Evolutionary conservation across 2,113 vertebrate species (phyloP), one percentile per base, ranked within the genome.

Genomic region (Cynoglossus semilaevis): DNA sequence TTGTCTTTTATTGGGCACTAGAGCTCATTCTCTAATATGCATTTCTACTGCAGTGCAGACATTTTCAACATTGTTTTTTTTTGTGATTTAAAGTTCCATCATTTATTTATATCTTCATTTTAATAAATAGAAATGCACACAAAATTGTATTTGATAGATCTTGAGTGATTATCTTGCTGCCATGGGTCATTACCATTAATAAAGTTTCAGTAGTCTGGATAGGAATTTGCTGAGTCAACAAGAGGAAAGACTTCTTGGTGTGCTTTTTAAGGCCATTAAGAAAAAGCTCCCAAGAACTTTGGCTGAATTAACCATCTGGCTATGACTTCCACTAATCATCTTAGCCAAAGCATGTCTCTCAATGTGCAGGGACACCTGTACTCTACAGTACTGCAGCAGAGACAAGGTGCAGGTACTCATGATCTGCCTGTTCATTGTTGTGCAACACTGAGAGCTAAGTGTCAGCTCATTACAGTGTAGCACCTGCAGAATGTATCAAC

Each of bases 311-410:
- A 79, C 73, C 55, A 35, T 8, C n/a, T 71, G 80, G 84, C 88
- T 88, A 88, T 89, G 80, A 84, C 84, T 84, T 76, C 64, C 46
- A 74, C 70, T 91, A 90, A 91, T 90, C 88, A 82, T 68, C 85
- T 90, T 90, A 90, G 65, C 70, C 67, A 75, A 85, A 79, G 80
- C 88, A 81, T 90, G 89, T 71, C 76, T 78, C 45, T 61, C 82
- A 90, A 87, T 88, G 88, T 89, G 87, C 84, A 42, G 37, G 82
- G 72, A 85, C 78, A 84, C 80, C 77, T 87, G 77, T 64, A 56
- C 69, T 42, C n/a, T n/a, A n/a, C n/a, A n/a, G 15, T 16, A 51
- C 37, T 40, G 15, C 19, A 58, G 59, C 12, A 15, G 36, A 42
- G 45, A 41, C 60, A 50, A 53, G 55, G 40, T 68, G 19, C 50